Evolutionary conservation across 2,888 invertebrate species (phyloP).

Genomic region (Chloroclystis v-ata): DNA sequence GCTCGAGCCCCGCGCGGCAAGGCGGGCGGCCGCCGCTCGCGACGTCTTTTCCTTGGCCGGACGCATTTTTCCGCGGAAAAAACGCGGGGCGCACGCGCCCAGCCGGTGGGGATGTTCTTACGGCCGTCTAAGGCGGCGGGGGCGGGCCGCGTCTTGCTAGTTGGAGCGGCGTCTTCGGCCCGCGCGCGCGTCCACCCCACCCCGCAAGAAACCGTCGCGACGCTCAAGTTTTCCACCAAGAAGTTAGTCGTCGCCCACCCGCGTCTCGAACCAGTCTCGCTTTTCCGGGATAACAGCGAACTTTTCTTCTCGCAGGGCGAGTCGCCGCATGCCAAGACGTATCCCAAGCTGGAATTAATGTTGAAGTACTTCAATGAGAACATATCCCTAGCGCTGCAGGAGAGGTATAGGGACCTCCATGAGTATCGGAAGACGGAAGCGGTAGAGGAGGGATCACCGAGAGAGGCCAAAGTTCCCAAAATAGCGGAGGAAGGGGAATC

Average conservation of each 20-base stretch:
- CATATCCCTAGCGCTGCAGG: constrained; percentile 77
- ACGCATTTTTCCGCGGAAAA: constrained; percentile 78
- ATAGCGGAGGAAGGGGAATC: constrained; percentile 70
- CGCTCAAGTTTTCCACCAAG: constrained; percentile 78
- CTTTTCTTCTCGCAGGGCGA: constrained; percentile 46
- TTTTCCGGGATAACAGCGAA: constrained; percentile 27
- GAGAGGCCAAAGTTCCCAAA: constrained; percentile 74
- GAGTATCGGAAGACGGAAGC: constrained; percentile 74
- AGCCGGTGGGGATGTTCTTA: constrained; percentile 76
- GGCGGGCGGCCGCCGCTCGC: constrained; percentile 45
- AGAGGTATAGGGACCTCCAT: constrained; percentile 78
- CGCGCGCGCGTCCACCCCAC: constrained; percentile 76
- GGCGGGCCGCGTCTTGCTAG: constrained; percentile 78
- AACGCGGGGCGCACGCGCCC: constrained; percentile 76
- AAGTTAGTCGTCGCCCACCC: constrained; percentile 79
- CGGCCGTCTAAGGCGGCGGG: constrained; percentile 75
- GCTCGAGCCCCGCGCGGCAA: constrained; percentile 30
- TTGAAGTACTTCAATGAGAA: constrained; percentile 78
- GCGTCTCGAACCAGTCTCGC: constrained; percentile 77
- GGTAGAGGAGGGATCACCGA: constrained; percentile 71
- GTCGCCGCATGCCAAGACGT: constrained; percentile 73
- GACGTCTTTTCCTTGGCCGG: constrained; percentile 74
- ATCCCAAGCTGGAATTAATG: constrained; percentile 75
- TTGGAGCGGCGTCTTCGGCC: constrained; percentile 75
- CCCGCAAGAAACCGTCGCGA: constrained; percentile 76